phyloP scores from a whole-genome alignment of 2,888 invertebrate genomes.

The Helobdella robusta region DNA sequence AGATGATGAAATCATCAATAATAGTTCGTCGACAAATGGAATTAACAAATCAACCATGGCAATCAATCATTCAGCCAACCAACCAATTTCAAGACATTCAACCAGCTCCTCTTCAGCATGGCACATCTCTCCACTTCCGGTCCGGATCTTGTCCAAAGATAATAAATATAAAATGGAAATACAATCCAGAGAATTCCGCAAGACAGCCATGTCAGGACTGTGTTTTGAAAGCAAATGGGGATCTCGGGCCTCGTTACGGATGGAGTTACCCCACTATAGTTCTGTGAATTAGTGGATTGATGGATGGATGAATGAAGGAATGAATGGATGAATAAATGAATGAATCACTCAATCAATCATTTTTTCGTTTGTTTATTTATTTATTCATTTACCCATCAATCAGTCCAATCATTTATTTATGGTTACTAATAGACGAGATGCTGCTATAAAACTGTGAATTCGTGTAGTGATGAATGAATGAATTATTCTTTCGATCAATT shows the following conservation, averaged over 20 bases:
- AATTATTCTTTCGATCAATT: not conserved
- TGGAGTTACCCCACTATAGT: not conserved
- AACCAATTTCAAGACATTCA: slow-evolving; percentile 23
- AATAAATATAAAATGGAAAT: slow-evolving; percentile 6
- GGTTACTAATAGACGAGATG: too few relatives aligned
- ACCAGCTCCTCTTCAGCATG: not conserved
- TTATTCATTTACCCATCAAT: not conserved
- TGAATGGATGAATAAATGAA: not conserved
- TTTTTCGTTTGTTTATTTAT: not conserved
- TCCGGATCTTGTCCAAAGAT: not conserved
- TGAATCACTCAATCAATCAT: not conserved
- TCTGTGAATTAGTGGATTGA: not conserved
- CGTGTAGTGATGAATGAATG: not conserved
- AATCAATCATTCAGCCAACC: not conserved
- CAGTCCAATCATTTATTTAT: not conserved
- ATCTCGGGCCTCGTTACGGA: slow-evolving; percentile 64
- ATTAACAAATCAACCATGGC: not conserved
- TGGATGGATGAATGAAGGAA: not conserved
- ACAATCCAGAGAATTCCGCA: slow-evolving; percentile 15
- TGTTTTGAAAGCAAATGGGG: slow-evolving; percentile 81
- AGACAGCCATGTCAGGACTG: slow-evolving; percentile 77
- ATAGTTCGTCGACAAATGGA: not conserved
- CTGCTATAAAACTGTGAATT: not conserved
- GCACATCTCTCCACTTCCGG: not conserved
- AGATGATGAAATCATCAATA: not conserved